These are phyloP conservation scores for Drosophila ambigua DNA, from an alignment of 1,140 invertebrate species.

Conservation along the genomic window DNA sequence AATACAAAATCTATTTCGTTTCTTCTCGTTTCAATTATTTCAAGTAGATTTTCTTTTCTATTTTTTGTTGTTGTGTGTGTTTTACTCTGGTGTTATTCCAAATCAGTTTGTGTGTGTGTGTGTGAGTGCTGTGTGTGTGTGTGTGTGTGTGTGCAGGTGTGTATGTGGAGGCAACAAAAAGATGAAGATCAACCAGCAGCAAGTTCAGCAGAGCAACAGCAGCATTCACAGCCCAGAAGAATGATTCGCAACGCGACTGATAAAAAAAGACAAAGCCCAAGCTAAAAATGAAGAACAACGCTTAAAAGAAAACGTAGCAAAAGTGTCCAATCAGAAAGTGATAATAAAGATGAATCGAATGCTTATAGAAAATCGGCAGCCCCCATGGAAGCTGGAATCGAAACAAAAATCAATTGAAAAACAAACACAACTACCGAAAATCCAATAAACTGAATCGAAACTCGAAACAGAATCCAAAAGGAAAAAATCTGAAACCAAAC, in stretches of 20 bases:
- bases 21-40: conserved; percentile 28
- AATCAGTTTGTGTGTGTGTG: conserved; percentile 16
- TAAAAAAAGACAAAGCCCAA: neutral
- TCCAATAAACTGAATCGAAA: conserved; percentile 23
- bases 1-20: conserved; percentile 7
- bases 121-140: conserved; percentile 8
- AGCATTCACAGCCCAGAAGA: conserved; percentile 11
- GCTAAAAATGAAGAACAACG: conserved; percentile 13
- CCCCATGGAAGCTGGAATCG: neutral
- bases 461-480: conserved; percentile 13
- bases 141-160: conserved; percentile 17
- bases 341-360: conserved; percentile 19
- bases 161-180: conserved; percentile 24
- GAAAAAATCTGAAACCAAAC: conserved; percentile 11
- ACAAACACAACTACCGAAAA: conserved; percentile 1
- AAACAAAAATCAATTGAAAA: no score
- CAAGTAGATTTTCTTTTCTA: conserved; percentile 23
- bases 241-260: conserved; percentile 1
- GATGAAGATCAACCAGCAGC: conserved; percentile 11
- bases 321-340: conserved; percentile 17
- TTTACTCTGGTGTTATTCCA: neutral
- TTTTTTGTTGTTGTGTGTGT: conserved; percentile 14
- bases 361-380: no score
- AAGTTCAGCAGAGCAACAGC: conserved; percentile 20
- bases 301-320: conserved; percentile 10